Evolutionary conservation across 2,888 invertebrate species (phyloP).

Genomic region (Bhutanitis thaidina): DNA sequence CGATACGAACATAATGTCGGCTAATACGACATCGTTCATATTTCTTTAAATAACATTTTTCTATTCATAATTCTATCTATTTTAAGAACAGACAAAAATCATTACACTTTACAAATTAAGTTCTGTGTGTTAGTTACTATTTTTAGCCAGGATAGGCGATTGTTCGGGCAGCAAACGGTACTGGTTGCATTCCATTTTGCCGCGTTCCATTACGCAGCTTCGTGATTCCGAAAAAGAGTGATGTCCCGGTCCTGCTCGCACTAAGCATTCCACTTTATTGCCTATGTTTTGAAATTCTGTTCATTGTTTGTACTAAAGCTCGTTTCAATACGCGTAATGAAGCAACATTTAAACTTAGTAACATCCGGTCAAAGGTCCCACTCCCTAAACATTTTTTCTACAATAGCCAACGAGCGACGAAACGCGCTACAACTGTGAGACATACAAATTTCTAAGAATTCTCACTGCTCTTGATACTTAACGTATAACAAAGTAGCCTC

Average conservation of each 20-base stretch:
- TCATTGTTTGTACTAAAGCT: constrained; percentile 67
- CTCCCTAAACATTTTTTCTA: constrained; percentile 10
- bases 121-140: constrained; percentile 16
- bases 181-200: constrained; percentile 67
- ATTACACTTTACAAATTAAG: constrained; percentile 12
- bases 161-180: constrained; percentile 33
- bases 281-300: constrained; percentile 69
- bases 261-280: constrained; percentile 63
- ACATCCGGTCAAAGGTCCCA: constrained; percentile 55
- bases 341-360: constrained; percentile 40
- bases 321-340: constrained; percentile 62
- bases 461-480: background rate
- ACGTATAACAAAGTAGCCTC: no score
- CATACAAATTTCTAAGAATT: constrained; percentile 10
- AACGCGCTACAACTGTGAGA: constrained; percentile 4
- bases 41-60: no score
- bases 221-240: constrained; percentile 65
- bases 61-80: no score
- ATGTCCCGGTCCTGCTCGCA: constrained; percentile 72
- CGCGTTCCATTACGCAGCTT: constrained; percentile 65
- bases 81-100: constrained; percentile 1
- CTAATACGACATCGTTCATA: no score
- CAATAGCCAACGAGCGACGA: constrained; percentile 3
- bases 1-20: no score
- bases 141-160: constrained; percentile 33